Evolutionary conservation across 2,888 invertebrate species (phyloP), one percentile per base, ranked within the genome.

Genomic region (Dynastes hyllus): DNA sequence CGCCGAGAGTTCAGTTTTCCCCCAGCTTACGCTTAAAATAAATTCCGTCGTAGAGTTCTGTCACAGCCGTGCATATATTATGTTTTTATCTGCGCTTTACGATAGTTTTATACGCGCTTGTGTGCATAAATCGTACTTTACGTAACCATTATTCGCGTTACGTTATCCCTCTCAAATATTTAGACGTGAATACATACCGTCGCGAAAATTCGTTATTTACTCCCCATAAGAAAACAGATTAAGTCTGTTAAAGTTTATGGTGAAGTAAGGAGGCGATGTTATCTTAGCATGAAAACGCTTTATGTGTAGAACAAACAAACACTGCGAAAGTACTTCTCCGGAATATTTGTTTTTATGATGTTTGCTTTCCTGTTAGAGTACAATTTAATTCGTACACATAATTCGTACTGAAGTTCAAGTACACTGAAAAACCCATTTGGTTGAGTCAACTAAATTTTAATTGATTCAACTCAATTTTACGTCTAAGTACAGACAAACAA

Each of bases 141-240:
- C 55, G 55, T 22, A 55, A 55, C 55, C 55, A 55, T 55, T 16
- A 55, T 22, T 55, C 55, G 16, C 8, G 22, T 55, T 55, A 22
- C 55, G 55, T 55, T 55, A 55, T 55, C 22, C 55, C 55, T 6
- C 22, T 22, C 55, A 22, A 55, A 55, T n/a, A 55, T 55, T 55
- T 55, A 16, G 55, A 22, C 55, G n/a, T 22, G 16, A n/a, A 55
- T 22, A 55, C 22, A 4, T 45, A 45, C 45, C 9, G 45, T 6
- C 66, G 40, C 37, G 32, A 66, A 66, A 66, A 66, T 66, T 37
- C 40, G 66, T 66, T 66, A 66, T 66, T 66, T 66, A 40, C 40
- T 66, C 16, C 66, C 3, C 45, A 32, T 66, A 66, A 37, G 32
- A 66, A 66, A 66, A 37, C 66, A 40, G 29, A 66, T 66, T 66